Evolutionary conservation across 2,888 invertebrate species (phyloP), one percentile per base, ranked within the genome.

Genomic region (Amphipyra berbera): DNA sequence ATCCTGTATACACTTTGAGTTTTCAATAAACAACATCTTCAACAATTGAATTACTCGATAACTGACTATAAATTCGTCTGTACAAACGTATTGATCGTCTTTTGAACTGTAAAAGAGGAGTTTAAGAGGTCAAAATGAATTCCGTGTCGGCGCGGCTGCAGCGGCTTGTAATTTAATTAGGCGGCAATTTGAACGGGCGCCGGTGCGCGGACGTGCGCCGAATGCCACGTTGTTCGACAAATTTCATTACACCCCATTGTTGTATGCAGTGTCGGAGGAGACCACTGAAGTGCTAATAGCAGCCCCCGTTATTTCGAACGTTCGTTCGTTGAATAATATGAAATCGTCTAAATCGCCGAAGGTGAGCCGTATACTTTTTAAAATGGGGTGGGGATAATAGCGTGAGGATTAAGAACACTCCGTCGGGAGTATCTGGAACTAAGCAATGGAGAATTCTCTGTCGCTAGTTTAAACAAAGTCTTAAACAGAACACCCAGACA

Each of bases 81-180:
- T 61, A 68, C 44, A 64, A 61, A 61, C 40, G 56, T 67, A 76
- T 70, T 70, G 74, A 78, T 78, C 62, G 69, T 68, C 73, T 66
- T 75, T 68, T 64, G 61, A 77, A 61, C 61, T 62, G 70, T 73
- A 61, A 68, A 78, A 78, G 41, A 47, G 70, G 71, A 74, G 78
- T 78, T 79, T 78, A 82, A 83, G 80, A 84, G 83, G 78, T 79
- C 75, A 69, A 79, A 88, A 84, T 82, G 79, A 86, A 88, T 87
- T 89, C 74, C 62, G 80, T 79, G 78, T 80, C 68, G 76, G 79
- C 74, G 77, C 74, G 82, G 82, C 83, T 88, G 89, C 89, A 87
- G 78, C 76, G 76, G 81, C 81, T 78, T 79, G 88, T 91, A 90
- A 93, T 92, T 92, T 88, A 91, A 93, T 94, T 93, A 92, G 89